Conservation (phyloP, 2,113 vertebrate species). For the Anarhynchus alexandrinus region DNA sequence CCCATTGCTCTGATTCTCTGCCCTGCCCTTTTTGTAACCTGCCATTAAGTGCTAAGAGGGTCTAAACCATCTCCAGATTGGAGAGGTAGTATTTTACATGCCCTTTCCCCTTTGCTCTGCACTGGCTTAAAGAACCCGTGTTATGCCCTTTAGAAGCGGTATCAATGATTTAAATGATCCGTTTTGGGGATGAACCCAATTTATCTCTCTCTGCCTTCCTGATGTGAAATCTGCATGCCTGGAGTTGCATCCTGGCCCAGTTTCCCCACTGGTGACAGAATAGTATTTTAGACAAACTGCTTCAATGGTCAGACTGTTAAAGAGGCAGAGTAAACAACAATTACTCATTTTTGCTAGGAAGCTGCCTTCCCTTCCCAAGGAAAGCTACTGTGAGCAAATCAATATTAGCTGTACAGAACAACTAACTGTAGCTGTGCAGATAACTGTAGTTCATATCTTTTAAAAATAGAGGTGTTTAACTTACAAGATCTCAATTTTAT, state of each 20-base stretch:
- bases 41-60: not conserved
- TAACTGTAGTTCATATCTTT: not conserved
- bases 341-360: constrained; percentile 29
- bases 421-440: not conserved
- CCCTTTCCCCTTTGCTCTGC: not conserved
- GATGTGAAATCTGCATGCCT: not conserved
- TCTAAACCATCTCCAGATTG: not conserved
- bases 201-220: not conserved
- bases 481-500: not conserved
- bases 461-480: not conserved
- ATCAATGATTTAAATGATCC: not conserved
- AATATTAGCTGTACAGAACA: not conserved
- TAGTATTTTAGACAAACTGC: not conserved
- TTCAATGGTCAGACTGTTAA: constrained; percentile 7
- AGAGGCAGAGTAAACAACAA: not conserved
- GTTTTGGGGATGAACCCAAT: not conserved
- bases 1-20: not conserved
- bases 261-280: not conserved
- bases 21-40: not conserved
- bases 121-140: not conserved
- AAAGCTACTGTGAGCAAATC: not conserved
- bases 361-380: not conserved
- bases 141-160: not conserved
- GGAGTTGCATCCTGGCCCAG: not conserved
- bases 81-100: not conserved